A percentile compares a stretch with the other conserved stretches of the same genome.
Conservation (phyloP, 2,113 vertebrate species). For the Daboia siamensis region DNA sequence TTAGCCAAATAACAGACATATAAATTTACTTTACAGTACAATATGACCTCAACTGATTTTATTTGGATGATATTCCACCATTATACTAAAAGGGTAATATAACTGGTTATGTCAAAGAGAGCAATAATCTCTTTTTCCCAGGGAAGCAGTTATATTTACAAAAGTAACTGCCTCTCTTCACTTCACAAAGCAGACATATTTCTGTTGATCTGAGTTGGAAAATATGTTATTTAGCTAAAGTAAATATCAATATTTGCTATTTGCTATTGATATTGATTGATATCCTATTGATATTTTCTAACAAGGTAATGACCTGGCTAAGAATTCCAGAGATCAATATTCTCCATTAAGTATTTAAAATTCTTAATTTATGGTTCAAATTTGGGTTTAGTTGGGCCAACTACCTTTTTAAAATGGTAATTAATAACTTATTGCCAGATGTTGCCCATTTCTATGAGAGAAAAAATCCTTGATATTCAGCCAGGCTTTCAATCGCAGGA, state of each 20-base stretch:
- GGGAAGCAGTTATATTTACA: slow-evolving; percentile 22
- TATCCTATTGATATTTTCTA: background rate
- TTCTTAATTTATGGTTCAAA: slow-evolving; percentile 6
- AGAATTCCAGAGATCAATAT: background rate
- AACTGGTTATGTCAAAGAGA: slow-evolving; percentile 18
- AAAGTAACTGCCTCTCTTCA: background rate
- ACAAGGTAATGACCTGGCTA: background rate
- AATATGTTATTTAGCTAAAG: slow-evolving; percentile 19
- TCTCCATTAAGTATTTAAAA: background rate
- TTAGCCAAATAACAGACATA: background rate
- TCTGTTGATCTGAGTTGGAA: background rate
- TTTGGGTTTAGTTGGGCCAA: slow-evolving; percentile 34
- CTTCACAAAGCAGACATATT: background rate
- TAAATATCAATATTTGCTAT: background rate
- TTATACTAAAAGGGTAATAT: slow-evolving; percentile 17
- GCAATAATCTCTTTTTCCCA: slow-evolving; percentile 12
- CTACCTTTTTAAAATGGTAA: slow-evolving; percentile 51
- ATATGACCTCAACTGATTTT: slow-evolving; percentile 6
- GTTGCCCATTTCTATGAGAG: slow-evolving; percentile 44
- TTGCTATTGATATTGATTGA: background rate
- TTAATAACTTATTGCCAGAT: slow-evolving; percentile 62
- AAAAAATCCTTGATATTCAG: slow-evolving; percentile 45
- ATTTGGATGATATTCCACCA: slow-evolving; percentile 26
- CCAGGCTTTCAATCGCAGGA: slow-evolving; percentile 63
- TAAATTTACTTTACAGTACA: background rate